Conservation (phyloP, 2,113 vertebrate species). For the Chlamydotis undulata region DNA sequence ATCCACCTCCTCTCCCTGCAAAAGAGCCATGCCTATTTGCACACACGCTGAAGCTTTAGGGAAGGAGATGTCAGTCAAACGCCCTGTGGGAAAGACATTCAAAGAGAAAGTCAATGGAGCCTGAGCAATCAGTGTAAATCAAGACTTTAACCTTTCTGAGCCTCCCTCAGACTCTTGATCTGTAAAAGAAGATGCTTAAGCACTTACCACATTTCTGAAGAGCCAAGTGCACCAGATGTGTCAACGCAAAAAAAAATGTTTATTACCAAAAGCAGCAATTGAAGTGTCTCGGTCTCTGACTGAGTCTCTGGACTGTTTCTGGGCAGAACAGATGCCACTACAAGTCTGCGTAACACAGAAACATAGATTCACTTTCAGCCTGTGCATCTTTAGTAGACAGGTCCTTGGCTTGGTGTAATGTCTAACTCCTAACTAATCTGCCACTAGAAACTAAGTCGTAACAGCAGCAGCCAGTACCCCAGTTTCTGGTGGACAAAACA, state of each 20-base stretch:
- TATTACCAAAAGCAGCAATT: neutral
- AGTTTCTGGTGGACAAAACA: neutral
- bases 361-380: neutral
- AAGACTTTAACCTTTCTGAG: constrained; percentile 34
- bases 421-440: neutral
- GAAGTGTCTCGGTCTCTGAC: neutral
- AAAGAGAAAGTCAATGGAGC: constrained; percentile 11
- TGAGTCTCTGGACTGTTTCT: neutral
- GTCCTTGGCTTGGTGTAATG: neutral
- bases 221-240: neutral
- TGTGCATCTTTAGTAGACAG: neutral
- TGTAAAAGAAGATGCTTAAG: constrained; percentile 5
- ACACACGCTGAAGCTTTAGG: neutral
- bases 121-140: constrained; percentile 32
- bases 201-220: neutral
- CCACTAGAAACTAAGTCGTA: neutral
- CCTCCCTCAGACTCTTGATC: neutral
- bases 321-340: neutral
- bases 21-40: neutral
- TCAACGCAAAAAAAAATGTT: neutral
- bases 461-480: neutral
- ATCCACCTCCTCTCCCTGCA: neutral
- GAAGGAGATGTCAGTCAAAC: neutral
- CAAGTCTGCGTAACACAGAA: neutral
- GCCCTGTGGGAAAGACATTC: neutral